phyloP scores from a whole-genome alignment of 2,113 vertebrate species.

The Gavialis gangeticus region DNA sequence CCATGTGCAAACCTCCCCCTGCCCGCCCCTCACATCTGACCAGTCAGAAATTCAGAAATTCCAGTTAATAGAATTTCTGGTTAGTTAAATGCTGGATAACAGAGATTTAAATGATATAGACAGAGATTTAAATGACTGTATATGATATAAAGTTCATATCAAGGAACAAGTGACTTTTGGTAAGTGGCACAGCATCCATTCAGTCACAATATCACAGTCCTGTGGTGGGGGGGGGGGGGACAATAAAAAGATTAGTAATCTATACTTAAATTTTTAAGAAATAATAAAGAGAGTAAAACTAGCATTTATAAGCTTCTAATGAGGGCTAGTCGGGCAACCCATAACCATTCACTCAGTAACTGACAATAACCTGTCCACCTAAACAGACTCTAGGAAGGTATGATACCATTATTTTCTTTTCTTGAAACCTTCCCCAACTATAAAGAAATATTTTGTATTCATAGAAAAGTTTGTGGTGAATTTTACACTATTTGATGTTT shows the following conservation, averaged over 20 bases:
- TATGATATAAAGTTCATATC: neutral
- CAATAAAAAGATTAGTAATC: too few species aligned
- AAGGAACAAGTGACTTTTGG: neutral
- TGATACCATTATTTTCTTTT: neutral
- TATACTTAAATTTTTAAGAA: neutral
- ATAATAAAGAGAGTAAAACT: neutral
- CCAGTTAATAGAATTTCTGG: too few species aligned
- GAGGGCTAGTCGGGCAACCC: neutral
- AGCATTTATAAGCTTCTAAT: neutral
- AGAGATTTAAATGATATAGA: neutral
- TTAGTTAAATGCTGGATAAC: too few species aligned
- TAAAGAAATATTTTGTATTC: neutral
- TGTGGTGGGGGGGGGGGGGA: too few species aligned
- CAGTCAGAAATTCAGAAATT: too few species aligned
- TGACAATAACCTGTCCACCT: neutral
- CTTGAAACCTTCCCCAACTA: neutral
- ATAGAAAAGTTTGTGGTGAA: neutral
- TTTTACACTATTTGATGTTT: neutral
- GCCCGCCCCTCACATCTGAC: too few species aligned
- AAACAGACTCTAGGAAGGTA: neutral
- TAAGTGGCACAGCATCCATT: constrained; percentile 10
- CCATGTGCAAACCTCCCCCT: too few species aligned
- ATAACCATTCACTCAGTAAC: neutral
- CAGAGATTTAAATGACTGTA: neutral
- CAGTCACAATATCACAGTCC: neutral